A percentile compares a stretch with the other conserved stretches of the same genome.
Conservation (phyloP, 2,888 invertebrate genomes). For the Synanthedon myopaeformis region DNA sequence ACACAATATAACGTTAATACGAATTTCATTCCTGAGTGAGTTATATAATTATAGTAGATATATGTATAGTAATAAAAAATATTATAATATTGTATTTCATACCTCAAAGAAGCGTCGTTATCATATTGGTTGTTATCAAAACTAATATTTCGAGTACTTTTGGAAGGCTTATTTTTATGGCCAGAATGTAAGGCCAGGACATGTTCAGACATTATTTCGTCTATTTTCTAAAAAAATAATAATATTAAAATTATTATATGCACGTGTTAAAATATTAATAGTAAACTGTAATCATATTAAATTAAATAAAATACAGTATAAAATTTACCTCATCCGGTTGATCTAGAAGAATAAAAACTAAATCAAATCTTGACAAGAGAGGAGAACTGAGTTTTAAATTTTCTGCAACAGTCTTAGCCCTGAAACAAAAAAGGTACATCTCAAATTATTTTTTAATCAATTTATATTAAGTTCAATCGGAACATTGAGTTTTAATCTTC, state of each 20-base stretch:
- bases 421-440: conserved; percentile 18
- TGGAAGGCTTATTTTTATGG: conserved; percentile 27
- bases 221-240: conserved; percentile 74
- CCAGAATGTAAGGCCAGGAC: conserved; percentile 82
- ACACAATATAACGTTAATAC: too few species aligned
- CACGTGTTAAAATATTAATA: not conserved
- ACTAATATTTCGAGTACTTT: conserved; percentile 21
- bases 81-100: not conserved
- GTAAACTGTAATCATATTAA: not conserved
- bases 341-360: conserved; percentile 91
- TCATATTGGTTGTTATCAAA: conserved; percentile 40
- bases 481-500: too few species aligned
- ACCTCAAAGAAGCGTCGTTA: conserved; percentile 42
- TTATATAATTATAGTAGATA: too few species aligned
- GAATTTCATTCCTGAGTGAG: too few species aligned
- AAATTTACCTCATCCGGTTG: conserved; percentile 79
- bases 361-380: conserved; percentile 90
- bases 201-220: conserved; percentile 83
- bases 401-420: conserved; percentile 87
- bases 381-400: conserved; percentile 90
- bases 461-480: too few species aligned
- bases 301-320: too few species aligned
- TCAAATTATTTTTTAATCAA: too few species aligned
- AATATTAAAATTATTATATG: not conserved
- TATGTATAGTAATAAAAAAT: too few species aligned